Base-by-base conservation (phyloP, 1,140 invertebrate species). In the Lasioglossum albipes region DNA sequence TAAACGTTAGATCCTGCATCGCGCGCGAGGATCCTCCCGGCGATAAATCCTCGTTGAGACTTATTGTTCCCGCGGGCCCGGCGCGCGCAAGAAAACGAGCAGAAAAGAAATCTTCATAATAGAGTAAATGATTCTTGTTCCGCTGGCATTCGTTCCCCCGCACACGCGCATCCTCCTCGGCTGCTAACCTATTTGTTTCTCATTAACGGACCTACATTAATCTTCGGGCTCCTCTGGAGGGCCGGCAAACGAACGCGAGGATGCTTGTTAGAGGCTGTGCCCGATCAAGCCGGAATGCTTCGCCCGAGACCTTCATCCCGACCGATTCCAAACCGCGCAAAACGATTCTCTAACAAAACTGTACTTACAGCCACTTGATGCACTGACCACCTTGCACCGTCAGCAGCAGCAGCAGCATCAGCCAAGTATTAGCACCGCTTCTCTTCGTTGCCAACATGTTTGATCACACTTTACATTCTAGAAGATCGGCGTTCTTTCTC, bases 281-380 rank as follows among this genome's bases (percentile, higher is more conserved):
- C 36, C 3, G 36, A 36, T 36, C 36, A 36, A 36, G 36, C 36
- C 36, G 36, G 36, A 5, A 36, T 5, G 36, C 3, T 36, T 36
- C 36, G 36, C 27, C 27, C 27, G 27, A 27, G 27, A 27, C 27
- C 27, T 27, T 27, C 27, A 27, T 27, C 27, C 1, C 27, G 27
- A 45, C 9, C 45, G 45, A 45, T 45, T 45, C 1, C 6, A 45
- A 49, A 49, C 10, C 12, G 1, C 45, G 3, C 45, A 10, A 13
- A 12, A 12, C 45, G 3, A 2, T 12, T 49, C 13, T 49, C 45
- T 4, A 52, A 16, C 2, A 16, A 16, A 20, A 18, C 6, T n/a
- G 20, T 91, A 93, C 92, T 93, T 86, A 93, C 93, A 93, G 88
- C 93, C 93, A 93, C 90, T 93, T 93, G 84, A 93, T 93, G 89